Evolutionary conservation across 2,113 vertebrate genomes (phyloP).

Genomic region (Nannospalax galili): DNA sequence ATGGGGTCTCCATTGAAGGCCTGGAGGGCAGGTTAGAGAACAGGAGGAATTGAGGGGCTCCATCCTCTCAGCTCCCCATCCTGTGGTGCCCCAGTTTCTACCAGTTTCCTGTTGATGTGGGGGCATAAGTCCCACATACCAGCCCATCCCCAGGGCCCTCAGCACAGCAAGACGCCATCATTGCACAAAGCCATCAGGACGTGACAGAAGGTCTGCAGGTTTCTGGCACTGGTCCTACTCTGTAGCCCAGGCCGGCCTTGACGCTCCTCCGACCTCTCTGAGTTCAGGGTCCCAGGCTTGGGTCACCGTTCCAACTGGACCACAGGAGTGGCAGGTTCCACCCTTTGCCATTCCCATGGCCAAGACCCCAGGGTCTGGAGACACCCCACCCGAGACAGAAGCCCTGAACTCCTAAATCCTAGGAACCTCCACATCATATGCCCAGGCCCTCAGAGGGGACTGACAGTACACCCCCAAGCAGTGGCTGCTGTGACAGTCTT

Average conservation of each 20-base stretch:
- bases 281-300: background rate
- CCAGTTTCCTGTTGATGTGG: background rate
- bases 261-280: background rate
- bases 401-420: background rate
- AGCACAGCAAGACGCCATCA: too few relatives aligned
- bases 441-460: background rate
- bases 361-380: background rate
- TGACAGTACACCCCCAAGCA: background rate
- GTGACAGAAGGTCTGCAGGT: too few relatives aligned
- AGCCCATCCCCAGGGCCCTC: too few relatives aligned
- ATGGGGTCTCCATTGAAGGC: conserved; percentile 88
- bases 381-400: background rate
- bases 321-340: background rate
- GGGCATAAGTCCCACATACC: too few relatives aligned
- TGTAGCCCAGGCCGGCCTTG: background rate
- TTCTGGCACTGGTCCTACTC: background rate
- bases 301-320: background rate
- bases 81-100: background rate
- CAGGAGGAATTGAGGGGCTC: background rate
- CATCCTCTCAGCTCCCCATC: too few relatives aligned
- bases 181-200: too few relatives aligned
- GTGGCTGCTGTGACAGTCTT: background rate
- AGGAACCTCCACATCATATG: background rate
- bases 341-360: rapidly evolving
- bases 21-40: conserved; percentile 72